Conservation (phyloP, 2,113 vertebrate species). For the Dicentrarchus labrax region DNA sequence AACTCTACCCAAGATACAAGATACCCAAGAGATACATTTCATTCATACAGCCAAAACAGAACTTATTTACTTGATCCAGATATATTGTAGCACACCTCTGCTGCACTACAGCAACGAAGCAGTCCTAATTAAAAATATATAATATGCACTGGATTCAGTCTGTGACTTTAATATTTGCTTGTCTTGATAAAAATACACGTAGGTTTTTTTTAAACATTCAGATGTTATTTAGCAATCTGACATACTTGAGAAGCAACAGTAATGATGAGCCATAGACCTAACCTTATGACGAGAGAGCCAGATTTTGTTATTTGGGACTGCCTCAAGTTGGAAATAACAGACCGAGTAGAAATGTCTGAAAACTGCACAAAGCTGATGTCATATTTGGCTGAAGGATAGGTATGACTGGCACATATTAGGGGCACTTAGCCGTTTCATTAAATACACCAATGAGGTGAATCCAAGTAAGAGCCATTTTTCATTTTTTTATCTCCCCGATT, state of each 20-base stretch:
- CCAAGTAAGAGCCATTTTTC: not conserved
- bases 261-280: not conserved
- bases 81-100: not conserved
- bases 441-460: not conserved
- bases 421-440: not conserved
- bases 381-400: not conserved
- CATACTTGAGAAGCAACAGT: not conserved
- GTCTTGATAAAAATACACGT: too few species aligned
- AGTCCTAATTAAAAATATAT: not conserved
- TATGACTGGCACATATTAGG: not conserved
- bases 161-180: not conserved
- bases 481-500: not conserved
- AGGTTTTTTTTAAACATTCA: not conserved
- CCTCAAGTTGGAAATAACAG: not conserved
- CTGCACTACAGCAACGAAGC: not conserved
- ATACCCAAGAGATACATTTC: not conserved
- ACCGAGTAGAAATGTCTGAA: not conserved
- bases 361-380: not conserved
- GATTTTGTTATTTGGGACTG: not conserved
- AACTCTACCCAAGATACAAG: not conserved
- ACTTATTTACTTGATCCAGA: not conserved
- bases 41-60: not conserved
- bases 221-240: not conserved
- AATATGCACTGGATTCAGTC: too few species aligned
- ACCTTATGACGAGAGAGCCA: not conserved